phyloP scores from a whole-genome alignment of 2,113 vertebrate species.

The Maccullochella peelii region DNA sequence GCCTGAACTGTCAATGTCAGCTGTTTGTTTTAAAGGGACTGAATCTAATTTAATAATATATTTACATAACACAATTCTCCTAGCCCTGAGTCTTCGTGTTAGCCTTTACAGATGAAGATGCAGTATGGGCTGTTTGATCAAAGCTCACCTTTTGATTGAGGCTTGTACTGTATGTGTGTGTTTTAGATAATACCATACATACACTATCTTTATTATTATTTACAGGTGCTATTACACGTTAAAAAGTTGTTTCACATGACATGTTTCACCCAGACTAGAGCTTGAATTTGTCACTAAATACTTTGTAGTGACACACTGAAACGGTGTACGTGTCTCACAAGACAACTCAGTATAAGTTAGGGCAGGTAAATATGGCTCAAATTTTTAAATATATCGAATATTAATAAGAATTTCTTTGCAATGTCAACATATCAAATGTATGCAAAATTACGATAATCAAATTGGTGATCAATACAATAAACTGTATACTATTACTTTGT shows the following conservation, averaged over 20 bases:
- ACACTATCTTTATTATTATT: background rate
- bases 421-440: background rate
- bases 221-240: background rate
- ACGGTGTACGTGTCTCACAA: background rate
- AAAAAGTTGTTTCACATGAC: too few species aligned
- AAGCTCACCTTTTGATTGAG: background rate
- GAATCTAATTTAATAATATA: conserved; percentile 1
- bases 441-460: background rate
- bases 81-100: background rate
- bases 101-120: background rate
- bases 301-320: background rate
- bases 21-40: conserved; percentile 1
- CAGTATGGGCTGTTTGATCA: background rate
- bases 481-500: background rate
- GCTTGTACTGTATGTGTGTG: background rate
- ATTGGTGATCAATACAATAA: background rate
- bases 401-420: background rate
- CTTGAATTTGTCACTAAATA: background rate
- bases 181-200: background rate
- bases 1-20: background rate
- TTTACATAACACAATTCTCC: background rate
- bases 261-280: conserved; percentile 17
- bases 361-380: background rate
- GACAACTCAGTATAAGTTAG: background rate
- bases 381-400: background rate